Evolutionary conservation across 1,140 invertebrate genomes (phyloP).

Genomic region (Coelopa frigida): DNA sequence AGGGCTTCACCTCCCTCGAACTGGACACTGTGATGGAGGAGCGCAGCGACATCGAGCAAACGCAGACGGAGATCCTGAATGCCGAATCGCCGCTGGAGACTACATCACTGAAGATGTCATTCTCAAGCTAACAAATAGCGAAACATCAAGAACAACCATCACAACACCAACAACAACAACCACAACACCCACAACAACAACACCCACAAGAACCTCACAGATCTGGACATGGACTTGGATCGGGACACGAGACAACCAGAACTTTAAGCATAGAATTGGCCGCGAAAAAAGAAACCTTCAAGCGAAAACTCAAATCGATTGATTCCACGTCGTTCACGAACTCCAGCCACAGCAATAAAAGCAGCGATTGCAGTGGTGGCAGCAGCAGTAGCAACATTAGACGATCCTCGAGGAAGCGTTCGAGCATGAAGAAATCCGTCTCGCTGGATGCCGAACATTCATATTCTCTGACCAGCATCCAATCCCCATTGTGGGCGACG

Average conservation of each 20-base stretch:
- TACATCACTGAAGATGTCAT: constrained; percentile 38
- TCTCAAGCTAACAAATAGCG: constrained; percentile 41
- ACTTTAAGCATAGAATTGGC: background rate
- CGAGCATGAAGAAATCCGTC: constrained; percentile 30
- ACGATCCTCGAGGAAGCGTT: no score
- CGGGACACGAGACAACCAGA: constrained; percentile 2
- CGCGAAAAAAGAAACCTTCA: background rate
- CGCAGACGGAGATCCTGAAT: constrained; percentile 44
- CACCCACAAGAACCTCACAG: constrained; percentile 4
- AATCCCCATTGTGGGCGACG: constrained; percentile 58
- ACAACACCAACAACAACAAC: constrained; percentile 9
- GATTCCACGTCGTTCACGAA: background rate
- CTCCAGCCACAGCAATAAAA: background rate
- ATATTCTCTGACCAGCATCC: constrained; percentile 34
- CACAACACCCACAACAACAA: constrained; percentile 1
- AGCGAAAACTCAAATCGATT: background rate
- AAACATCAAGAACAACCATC: constrained; percentile 11
- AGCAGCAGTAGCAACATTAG: background rate
- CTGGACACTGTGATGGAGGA: constrained; percentile 76
- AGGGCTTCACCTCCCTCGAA: constrained; percentile 63
- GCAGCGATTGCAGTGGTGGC: background rate
- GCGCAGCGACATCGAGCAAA: constrained; percentile 64
- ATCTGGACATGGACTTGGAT: constrained; percentile 9
- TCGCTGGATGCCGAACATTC: constrained; percentile 29
- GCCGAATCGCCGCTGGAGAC: constrained; percentile 39